A percentile compares a stretch with the other conserved stretches of the same genome.
These are phyloP conservation scores for Lomographa bimaculata DNA, from an alignment of 2,888 invertebrate genomes.

Conservation along the genomic window DNA sequence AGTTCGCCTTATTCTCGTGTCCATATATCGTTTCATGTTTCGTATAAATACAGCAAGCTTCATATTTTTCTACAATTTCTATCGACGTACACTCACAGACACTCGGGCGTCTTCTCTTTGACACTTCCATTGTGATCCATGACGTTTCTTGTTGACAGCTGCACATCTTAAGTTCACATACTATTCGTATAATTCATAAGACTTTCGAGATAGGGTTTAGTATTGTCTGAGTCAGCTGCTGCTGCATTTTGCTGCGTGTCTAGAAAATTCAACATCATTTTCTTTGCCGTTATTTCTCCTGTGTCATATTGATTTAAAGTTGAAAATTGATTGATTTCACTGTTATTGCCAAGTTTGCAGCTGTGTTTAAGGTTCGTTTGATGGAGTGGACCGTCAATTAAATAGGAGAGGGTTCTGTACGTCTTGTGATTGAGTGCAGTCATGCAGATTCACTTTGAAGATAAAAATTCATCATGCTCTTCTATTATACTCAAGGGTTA, in stretches of 20 bases:
- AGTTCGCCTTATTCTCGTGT: too few relatives aligned
- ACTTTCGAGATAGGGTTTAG: slow-evolving; percentile 35
- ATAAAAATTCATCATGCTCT: slow-evolving; percentile 36
- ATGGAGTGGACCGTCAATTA: slow-evolving; percentile 81
- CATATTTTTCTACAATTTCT: slow-evolving; percentile 46
- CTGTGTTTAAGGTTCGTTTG: slow-evolving; percentile 67
- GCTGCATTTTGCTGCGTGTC: slow-evolving; percentile 41
- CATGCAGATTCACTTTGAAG: slow-evolving; percentile 68
- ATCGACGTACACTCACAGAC: slow-evolving; percentile 42
- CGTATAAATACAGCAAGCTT: slow-evolving; percentile 21
- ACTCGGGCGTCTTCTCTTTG: slow-evolving; percentile 60
- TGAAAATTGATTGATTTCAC: slow-evolving; percentile 38
- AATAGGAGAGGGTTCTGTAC: slow-evolving; percentile 68
- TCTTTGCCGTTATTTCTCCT: slow-evolving; percentile 40
- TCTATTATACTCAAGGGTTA: slow-evolving; percentile 22
- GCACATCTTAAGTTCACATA: slow-evolving; percentile 40
- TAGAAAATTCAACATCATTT: slow-evolving; percentile 46
- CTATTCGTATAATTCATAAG: slow-evolving; percentile 25
- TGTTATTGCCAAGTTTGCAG: slow-evolving; percentile 40
- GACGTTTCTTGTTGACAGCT: slow-evolving; percentile 66
- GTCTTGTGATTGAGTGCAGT: slow-evolving; percentile 76
- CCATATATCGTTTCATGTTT: too few relatives aligned
- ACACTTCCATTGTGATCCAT: slow-evolving; percentile 60
- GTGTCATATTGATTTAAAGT: slow-evolving; percentile 44
- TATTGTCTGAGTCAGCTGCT: slow-evolving; percentile 31